Evolutionary conservation across 2,113 vertebrate genomes (phyloP).

Genomic region (Brachypteracias leptosomus): DNA sequence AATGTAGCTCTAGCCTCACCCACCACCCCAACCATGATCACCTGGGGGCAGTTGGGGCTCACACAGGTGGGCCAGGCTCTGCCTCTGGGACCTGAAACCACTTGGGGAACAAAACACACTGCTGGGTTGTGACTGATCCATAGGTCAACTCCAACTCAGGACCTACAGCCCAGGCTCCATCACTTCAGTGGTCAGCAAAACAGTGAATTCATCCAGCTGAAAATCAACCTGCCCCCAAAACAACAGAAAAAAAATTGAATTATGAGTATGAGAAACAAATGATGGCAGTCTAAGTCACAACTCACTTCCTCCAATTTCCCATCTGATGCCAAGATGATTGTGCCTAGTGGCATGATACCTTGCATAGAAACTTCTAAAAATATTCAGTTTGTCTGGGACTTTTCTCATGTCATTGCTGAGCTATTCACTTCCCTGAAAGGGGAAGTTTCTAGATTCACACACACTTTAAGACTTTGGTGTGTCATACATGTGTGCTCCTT

Average conservation of each 20-base stretch:
- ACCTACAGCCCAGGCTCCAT: too few relatives aligned
- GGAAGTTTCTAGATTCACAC: background rate
- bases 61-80: too few relatives aligned
- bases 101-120: too few relatives aligned
- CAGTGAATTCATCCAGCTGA: background rate
- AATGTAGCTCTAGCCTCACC: too few relatives aligned
- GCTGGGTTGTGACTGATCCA: too few relatives aligned
- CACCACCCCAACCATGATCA: too few relatives aligned
- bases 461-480: background rate
- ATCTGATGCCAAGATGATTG: background rate
- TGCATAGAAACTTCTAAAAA: background rate
- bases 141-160: too few relatives aligned
- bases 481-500: background rate
- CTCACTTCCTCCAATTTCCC: background rate
- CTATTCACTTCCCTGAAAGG: background rate
- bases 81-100: too few relatives aligned
- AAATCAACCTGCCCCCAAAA: background rate
- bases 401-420: background rate
- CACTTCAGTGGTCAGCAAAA: background rate
- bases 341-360: rapidly evolving
- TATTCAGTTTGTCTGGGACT: background rate
- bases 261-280: background rate
- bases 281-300: background rate
- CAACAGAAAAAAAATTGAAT: background rate
- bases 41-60: too few relatives aligned